Conservation (phyloP, 2,888 invertebrate genomes). For the Phyllotreta striolata region DNA sequence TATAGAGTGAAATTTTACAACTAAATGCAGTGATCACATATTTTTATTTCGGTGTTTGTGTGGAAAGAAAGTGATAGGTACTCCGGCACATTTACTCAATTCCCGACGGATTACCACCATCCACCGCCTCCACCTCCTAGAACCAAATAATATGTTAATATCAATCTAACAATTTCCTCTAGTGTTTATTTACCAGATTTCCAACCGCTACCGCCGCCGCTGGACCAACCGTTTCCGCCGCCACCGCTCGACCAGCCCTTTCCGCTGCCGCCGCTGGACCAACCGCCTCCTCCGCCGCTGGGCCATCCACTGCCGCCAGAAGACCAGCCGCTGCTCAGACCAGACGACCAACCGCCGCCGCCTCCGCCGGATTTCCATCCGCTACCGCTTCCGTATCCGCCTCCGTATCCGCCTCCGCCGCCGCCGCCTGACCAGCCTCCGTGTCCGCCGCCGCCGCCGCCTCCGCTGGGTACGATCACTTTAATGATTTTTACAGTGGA, state of each 20-base stretch:
- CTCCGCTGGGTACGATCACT: conserved; percentile 50
- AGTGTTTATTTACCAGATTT: conserved; percentile 23
- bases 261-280: conserved; percentile 35
- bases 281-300: conserved; percentile 33
- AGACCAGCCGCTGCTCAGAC: conserved; percentile 32
- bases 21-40: conserved; percentile 27
- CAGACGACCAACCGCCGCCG: conserved; percentile 32
- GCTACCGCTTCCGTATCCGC: conserved; percentile 44
- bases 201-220: conserved; percentile 30
- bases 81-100: conserved; percentile 1
- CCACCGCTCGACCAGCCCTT: conserved; percentile 26
- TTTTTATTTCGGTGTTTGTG: conserved; percentile 13
- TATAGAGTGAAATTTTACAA: conserved; percentile 22
- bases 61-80: conserved; percentile 4
- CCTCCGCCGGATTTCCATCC: conserved; percentile 33
- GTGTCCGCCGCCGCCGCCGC: conserved; percentile 35
- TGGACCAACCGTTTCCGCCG: conserved; percentile 19
- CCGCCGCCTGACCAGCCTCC: conserved; percentile 39
- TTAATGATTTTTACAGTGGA: conserved; percentile 50
- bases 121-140: conserved; percentile 37
- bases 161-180: background rate
- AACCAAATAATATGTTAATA: conserved; percentile 18
- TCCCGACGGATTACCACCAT: conserved; percentile 37
- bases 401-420: conserved; percentile 43
- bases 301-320: conserved; percentile 29